Percentiles rank a stretch among this genome's conserved stretches.
phyloP scores from a whole-genome alignment of 2,113 vertebrate species.

The Romanogobio albipinnatus region DNA sequence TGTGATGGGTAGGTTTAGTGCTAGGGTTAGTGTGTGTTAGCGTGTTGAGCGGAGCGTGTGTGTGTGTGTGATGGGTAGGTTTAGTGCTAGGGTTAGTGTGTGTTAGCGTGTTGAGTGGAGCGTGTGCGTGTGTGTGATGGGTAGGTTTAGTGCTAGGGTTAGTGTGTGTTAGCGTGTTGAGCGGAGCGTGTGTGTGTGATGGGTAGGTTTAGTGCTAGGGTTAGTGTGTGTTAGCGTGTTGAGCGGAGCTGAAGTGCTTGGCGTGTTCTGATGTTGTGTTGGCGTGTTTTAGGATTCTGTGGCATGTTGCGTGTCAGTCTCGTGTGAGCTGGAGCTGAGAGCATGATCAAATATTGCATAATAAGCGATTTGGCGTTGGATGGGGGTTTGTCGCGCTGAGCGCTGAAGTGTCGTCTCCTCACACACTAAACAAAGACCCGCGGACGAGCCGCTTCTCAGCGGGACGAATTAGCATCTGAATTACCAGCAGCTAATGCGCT shows the following conservation, averaged over 20 bases:
- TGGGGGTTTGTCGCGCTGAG: background rate
- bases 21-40: no score
- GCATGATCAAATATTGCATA: background rate
- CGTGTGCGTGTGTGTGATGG: no score
- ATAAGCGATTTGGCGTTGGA: background rate
- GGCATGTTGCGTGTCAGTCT: no score
- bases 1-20: no score
- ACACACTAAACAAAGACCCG: background rate
- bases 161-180: no score
- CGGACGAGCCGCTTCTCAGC: background rate
- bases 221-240: background rate
- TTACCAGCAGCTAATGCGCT: background rate
- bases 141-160: no score
- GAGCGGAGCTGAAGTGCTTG: background rate
- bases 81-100: no score
- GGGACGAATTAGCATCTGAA: conserved; percentile 31
- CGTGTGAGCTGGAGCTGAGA: background rate
- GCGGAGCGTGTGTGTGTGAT: no score
- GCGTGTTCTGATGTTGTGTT: background rate
- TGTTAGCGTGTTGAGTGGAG: no score
- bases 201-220: no score
- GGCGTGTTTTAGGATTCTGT: background rate
- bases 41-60: no score
- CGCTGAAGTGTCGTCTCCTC: background rate
- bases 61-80: no score